Percentiles rank a stretch among this genome's conserved stretches.
Evolutionary conservation across 92 coral and sea anemone genomes (phyloP).

Genomic region (Anthopleura xanthogrammica): DNA sequence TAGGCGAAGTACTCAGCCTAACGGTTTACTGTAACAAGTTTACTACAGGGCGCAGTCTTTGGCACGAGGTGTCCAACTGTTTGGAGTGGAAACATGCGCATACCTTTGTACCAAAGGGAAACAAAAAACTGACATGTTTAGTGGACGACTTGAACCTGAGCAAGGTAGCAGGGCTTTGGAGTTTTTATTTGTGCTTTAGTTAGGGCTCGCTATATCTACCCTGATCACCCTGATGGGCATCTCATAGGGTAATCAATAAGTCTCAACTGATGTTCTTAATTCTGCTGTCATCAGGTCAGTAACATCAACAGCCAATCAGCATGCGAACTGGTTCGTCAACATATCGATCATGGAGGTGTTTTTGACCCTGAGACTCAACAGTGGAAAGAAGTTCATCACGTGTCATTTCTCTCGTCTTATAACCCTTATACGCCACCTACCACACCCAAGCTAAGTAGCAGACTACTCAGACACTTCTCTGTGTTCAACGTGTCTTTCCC

Average conservation of each 20-base stretch:
- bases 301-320: constrained; percentile 73
- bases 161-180: constrained; percentile 47
- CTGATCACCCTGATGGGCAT: not conserved
- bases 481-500: constrained; percentile 90
- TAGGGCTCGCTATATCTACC: not conserved
- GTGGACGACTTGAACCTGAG: constrained; percentile 94
- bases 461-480: constrained; percentile 94
- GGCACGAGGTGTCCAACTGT: constrained; percentile 82
- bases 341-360: constrained; percentile 98
- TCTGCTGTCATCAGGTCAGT: not conserved
- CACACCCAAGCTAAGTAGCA: constrained; percentile 74
- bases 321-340: constrained; percentile 92
- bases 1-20: constrained; percentile 79
- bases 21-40: constrained; percentile 95
- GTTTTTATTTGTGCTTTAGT: not conserved
- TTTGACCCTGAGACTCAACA: constrained; percentile 91
- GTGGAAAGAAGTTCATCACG: constrained; percentile 93
- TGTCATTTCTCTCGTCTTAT: constrained; percentile 88
- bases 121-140: constrained; percentile 84
- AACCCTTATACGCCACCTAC: constrained; percentile 90
- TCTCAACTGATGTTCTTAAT: not conserved
- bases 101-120: constrained; percentile 94
- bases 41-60: constrained; percentile 81
- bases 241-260: not conserved
- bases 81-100: constrained; percentile 98